Evolutionary conservation across 2,888 invertebrate species (phyloP), one percentile per base, ranked within the genome.

Genomic region (Sinhomidia bicolor): DNA sequence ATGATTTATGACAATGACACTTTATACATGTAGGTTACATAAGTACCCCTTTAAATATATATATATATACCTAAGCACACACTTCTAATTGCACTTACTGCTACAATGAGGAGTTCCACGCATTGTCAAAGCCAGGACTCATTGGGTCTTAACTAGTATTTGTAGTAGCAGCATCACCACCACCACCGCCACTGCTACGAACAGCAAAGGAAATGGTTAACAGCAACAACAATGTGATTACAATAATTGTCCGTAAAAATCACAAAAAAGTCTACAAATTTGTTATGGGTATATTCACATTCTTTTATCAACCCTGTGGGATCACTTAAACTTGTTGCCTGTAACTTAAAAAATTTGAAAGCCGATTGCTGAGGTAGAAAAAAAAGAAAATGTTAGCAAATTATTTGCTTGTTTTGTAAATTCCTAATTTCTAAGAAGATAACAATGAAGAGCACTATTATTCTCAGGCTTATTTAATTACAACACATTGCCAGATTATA

Each of bases 1-100:
- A 78, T 29, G 76, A 78, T 78, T 78, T 54, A 78, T 78, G 51
- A 78, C 47, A 74, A 74, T 74, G 74, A 74, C 74, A 74, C 74
- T 23, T 3, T 51, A 51, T 14, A 44, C 20, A 3, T 2, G 32
- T 68, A 62, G 62, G 2, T 62, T 54, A 54, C 6, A 17, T 54
- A 54, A 54, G 14, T 62, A 62, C 26, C 10, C 26, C 12, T 26
- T 9, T 62, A 23, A 7, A 9, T 36, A 7, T 7, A 36, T 36
- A 4, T 36, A 23, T 36, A 17, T 14, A 47, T 17, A n/a, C n/a
- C n/a, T 54, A 54, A 14, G 0, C 51, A 0, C 9, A 14, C 10
- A 47, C n/a, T 26, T 12, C 1, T 7, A 68, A 14, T 36, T 5
- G 6, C 29, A 78, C 54, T 26, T 32, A 78, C 76, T n/a, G 26